Evolutionary conservation across 2,888 invertebrate genomes (phyloP), one percentile per base, ranked within the genome.

Genomic region (Metalampra italica): DNA sequence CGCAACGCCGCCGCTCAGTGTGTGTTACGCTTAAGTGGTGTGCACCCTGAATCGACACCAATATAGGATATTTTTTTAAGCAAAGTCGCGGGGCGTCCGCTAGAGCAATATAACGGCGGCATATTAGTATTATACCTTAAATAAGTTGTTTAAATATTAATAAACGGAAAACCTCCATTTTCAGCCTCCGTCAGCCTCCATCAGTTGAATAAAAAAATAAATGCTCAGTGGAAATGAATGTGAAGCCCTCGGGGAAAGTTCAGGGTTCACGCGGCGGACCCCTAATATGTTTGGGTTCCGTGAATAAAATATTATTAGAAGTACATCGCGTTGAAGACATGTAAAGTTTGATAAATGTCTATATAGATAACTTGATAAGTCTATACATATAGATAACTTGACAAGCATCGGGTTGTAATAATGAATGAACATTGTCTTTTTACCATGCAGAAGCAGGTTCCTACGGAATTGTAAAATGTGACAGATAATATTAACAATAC

Each of bases 151-250:
- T 34, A 34, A 11, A 34, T 9, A 34, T 9, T 2, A 11, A 34
- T 34, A 34, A 34, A 34, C 11, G 22, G 5, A 22, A 22, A 22
- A 5, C 22, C 22, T 22, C 22, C 22, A 22, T 22, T 22, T 22
- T 22, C 22, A 15, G 9, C 9, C 15, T 40, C 1, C 12, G 43
- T 43, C 34, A 43, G 7, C 47, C 43, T 47, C 43, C 43, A 38
- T 47, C 47, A 47, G 37, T 36, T 13, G 30, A 38, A 47, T 47
- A 43, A 47, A 47, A 47, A 37, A 37, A 12, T 37, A 39, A 39
- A n/a, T 7, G 39, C 39, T n/a, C n/a, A 8, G 7, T 39, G 39
- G 39, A 13, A 39, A 39, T 39, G 9, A 9, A 39, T 39, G 39
- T 14, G 39, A 34, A 4, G 5, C 39, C 39, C 39, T 14, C 14